Conservation (phyloP, 2,797 vertebrate species). For the Ctenosaura bakeri region DNA sequence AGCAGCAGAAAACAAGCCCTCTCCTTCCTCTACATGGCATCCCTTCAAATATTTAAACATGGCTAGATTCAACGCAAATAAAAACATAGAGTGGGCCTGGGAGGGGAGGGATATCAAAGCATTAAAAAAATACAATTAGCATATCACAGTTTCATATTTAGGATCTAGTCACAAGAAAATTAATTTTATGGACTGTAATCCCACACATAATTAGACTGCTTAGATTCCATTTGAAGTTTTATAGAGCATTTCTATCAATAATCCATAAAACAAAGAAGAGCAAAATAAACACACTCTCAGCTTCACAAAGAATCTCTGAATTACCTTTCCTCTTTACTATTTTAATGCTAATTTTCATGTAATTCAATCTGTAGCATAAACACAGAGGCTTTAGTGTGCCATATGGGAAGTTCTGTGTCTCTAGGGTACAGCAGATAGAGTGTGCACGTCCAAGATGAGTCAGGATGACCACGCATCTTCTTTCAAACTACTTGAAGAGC, state of each 20-base stretch:
- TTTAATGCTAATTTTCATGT: background rate
- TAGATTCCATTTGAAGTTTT: background rate
- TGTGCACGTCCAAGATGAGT: background rate
- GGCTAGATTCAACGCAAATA: background rate
- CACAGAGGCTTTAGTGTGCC: background rate
- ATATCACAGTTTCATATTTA: background rate
- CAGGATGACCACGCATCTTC: no score
- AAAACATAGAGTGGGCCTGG: background rate
- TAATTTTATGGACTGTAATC: background rate
- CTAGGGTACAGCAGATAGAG: background rate
- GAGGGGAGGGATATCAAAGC: background rate
- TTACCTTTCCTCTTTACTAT: background rate
- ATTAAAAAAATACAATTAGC: background rate
- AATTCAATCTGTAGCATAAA: background rate
- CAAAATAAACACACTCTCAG: background rate
- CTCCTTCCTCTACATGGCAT: no score
- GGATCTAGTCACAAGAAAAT: background rate
- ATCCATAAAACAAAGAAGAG: background rate
- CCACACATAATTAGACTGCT: background rate
- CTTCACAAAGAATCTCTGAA: background rate
- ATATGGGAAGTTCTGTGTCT: background rate
- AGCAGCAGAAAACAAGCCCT: no score
- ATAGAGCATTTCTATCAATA: background rate
- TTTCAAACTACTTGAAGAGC: no score
- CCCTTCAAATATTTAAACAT: no score